phyloP scores from a whole-genome alignment of 2,797 vertebrate genomes.

The Eulemur mongoz region DNA sequence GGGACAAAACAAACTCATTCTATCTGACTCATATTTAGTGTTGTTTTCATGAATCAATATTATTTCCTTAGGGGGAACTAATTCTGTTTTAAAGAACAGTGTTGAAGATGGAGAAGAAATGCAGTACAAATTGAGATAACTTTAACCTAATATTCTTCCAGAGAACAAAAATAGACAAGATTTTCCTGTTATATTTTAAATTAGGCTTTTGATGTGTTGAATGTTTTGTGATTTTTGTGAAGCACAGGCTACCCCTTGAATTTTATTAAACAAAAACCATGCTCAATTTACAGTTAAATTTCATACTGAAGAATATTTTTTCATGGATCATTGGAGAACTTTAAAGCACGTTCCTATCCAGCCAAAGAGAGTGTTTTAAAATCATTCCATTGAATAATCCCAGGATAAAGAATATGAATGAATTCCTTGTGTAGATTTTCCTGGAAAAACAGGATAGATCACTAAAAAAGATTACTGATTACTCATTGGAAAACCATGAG shows the following conservation, averaged over 20 bases:
- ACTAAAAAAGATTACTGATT: background rate
- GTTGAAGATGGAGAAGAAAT: background rate
- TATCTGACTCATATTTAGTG: background rate
- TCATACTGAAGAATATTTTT: background rate
- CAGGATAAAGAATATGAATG: background rate
- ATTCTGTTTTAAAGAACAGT: conserved; percentile 10
- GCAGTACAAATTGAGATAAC: background rate
- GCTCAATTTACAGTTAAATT: conserved; percentile 1
- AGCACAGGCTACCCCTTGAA: background rate
- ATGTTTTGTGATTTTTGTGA: background rate
- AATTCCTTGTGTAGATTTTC: background rate
- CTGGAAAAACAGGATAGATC: background rate
- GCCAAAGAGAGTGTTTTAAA: conserved; percentile 30
- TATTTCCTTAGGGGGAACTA: background rate
- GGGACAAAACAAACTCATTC: background rate
- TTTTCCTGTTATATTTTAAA: conserved; percentile 24
- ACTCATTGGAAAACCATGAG: background rate
- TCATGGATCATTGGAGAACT: background rate
- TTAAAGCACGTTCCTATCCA: background rate
- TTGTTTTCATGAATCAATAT: background rate
- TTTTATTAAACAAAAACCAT: background rate
- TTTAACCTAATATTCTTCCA: background rate
- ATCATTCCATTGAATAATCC: conserved; percentile 10
- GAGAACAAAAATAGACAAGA: background rate
- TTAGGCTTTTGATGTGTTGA: background rate